These are phyloP conservation scores for Drosophila kurseongensis DNA, from an alignment of 1,140 invertebrate species.

Conservation along the genomic window DNA sequence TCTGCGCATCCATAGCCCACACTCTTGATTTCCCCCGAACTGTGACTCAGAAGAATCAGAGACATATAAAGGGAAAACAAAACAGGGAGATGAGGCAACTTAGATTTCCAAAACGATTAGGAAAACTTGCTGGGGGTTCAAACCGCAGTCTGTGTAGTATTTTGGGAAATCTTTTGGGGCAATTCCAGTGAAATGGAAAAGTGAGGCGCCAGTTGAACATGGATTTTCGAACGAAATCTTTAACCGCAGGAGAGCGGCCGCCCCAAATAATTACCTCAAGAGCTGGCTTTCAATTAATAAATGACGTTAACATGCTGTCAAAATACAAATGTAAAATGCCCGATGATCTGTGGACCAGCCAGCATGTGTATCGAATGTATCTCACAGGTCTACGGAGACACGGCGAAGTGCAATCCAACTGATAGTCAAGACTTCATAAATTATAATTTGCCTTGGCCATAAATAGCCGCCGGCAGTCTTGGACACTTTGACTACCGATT, in stretches of 20 bases:
- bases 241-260: constrained; percentile 63
- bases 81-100: constrained; percentile 39
- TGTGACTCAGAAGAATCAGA: constrained; percentile 55
- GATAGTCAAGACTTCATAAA: constrained; percentile 69
- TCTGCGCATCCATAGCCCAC: constrained; percentile 47
- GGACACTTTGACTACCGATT: constrained; percentile 83
- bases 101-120: constrained; percentile 76
- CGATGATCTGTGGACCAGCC: constrained; percentile 61
- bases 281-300: constrained; percentile 76
- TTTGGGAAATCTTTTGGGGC: constrained; percentile 46
- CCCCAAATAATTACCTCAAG: constrained; percentile 59
- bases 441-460: constrained; percentile 73
- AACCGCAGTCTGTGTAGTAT: constrained; percentile 48
- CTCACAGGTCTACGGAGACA: constrained; percentile 61
- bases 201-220: constrained; percentile 56
- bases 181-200: constrained; percentile 76
- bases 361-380: constrained; percentile 65
- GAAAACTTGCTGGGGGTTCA: constrained; percentile 46
- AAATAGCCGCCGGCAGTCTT: constrained; percentile 47
- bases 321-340: constrained; percentile 68
- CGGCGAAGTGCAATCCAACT: constrained; percentile 50
- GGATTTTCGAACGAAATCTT: constrained; percentile 57
- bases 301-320: constrained; percentile 82
- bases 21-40: constrained; percentile 61
- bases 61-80: constrained; percentile 5